Conservation (phyloP, 2,113 vertebrate genomes). For the Megaceryle torquata region DNA sequence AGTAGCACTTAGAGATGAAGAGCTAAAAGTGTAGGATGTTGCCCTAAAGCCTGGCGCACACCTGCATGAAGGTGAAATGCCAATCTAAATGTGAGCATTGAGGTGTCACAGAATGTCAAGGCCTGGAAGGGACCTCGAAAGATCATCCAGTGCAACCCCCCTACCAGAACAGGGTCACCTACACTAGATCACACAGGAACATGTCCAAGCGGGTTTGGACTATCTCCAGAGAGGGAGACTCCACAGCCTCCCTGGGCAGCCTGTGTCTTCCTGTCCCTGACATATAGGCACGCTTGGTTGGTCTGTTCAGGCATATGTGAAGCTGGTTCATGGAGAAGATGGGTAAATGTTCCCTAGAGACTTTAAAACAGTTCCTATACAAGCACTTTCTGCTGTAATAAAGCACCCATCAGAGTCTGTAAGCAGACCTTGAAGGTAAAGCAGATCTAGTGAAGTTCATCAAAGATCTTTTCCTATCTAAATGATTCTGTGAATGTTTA, state of each 20-base stretch:
- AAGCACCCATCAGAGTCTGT: not conserved
- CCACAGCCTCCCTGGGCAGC: no score
- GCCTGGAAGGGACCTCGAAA: no score
- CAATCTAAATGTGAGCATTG: accelerated
- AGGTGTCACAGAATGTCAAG: not conserved
- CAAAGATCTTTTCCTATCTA: not conserved
- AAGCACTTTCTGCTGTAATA: not conserved
- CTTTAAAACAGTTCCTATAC: not conserved
- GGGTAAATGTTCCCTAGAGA: not conserved
- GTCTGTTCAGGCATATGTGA: not conserved
- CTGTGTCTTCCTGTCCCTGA: not conserved
- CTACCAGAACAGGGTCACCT: no score
- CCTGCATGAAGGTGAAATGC: not conserved
- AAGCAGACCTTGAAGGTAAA: not conserved
- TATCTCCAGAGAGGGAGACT: no score
- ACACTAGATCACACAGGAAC: no score
- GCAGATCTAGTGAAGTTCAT: not conserved
- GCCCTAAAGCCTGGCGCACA: not conserved
- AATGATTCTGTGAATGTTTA: not conserved
- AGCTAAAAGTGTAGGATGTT: not conserved
- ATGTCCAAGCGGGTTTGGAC: no score
- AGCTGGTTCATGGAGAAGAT: not conserved
- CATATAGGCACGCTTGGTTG: not conserved
- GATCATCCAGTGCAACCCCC: no score
- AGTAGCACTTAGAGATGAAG: not conserved